Conservation (phyloP, 1,140 invertebrate genomes). For the Lepidotrigona ventralis region DNA sequence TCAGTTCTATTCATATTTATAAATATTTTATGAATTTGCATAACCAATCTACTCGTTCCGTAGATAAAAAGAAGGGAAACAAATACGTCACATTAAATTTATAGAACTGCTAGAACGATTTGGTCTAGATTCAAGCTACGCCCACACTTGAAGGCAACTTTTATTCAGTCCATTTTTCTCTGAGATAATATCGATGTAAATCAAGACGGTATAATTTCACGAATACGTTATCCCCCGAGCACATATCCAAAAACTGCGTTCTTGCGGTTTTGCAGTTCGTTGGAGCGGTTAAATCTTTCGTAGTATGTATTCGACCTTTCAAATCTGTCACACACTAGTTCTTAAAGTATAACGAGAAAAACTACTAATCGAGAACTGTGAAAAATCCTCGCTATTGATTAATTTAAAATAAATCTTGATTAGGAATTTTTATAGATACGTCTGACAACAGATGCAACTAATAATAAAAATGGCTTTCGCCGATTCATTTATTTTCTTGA, state of each 20-base stretch:
- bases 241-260: not conserved
- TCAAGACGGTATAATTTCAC: conserved; percentile 4
- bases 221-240: not conserved
- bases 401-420: no score
- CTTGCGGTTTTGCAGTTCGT: not conserved
- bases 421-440: no score
- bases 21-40: not conserved
- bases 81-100: not conserved
- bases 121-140: not conserved
- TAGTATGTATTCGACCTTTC: not conserved
- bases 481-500: no score
- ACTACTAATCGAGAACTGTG: no score
- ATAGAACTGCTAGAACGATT: not conserved
- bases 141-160: not conserved
- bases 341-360: no score
- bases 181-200: conserved; percentile 12
- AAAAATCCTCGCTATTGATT: no score
- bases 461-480: no score
- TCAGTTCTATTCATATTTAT: not conserved
- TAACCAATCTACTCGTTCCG: not conserved
- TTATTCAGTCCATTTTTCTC: conserved; percentile 3
- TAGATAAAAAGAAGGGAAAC: not conserved
- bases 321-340: not conserved
- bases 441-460: no score
- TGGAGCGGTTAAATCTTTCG: not conserved